Evolutionary conservation across 2,797 vertebrate species (phyloP).

Genomic region (Apogon hyalosoma): DNA sequence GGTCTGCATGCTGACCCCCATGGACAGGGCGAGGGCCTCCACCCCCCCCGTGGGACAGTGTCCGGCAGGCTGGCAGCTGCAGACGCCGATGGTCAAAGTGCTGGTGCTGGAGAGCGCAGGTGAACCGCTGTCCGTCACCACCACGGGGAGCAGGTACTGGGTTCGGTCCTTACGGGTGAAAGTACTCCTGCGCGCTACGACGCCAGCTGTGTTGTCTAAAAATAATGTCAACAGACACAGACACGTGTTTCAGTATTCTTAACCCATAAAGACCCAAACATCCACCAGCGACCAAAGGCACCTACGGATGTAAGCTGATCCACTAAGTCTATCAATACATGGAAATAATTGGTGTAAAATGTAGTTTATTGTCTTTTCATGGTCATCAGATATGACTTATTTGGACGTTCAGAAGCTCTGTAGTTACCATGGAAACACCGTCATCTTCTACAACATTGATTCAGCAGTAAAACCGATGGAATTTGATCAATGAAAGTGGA

Average conservation of each 20-base stretch:
- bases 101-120: constrained; percentile 91
- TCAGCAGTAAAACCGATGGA: too few species aligned
- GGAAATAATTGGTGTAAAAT: too few species aligned
- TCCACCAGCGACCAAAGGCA: too few species aligned
- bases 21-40: constrained; percentile 81
- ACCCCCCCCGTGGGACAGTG: constrained; percentile 81
- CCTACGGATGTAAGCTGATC: too few species aligned
- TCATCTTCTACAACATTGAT: too few species aligned
- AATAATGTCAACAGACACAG: constrained; percentile 5
- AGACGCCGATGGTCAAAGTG: constrained; percentile 90
- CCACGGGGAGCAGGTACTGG: constrained; percentile 86
- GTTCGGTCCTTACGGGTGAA: constrained; percentile 87
- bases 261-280: too few species aligned
- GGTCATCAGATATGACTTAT: too few species aligned
- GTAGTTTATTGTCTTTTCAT: too few species aligned
- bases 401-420: too few species aligned
- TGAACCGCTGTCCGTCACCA: constrained; percentile 90
- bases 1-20: constrained; percentile 86
- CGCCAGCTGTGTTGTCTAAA: constrained; percentile 93
- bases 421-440: too few species aligned
- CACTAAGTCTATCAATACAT: too few species aligned
- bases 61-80: constrained; percentile 86
- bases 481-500: too few species aligned
- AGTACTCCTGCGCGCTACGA: constrained; percentile 87
- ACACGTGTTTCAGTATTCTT: constrained; percentile 20